These are phyloP conservation scores for Teleogryllus occipitalis DNA, from an alignment of 1,140 invertebrate species.

Conservation along the genomic window DNA sequence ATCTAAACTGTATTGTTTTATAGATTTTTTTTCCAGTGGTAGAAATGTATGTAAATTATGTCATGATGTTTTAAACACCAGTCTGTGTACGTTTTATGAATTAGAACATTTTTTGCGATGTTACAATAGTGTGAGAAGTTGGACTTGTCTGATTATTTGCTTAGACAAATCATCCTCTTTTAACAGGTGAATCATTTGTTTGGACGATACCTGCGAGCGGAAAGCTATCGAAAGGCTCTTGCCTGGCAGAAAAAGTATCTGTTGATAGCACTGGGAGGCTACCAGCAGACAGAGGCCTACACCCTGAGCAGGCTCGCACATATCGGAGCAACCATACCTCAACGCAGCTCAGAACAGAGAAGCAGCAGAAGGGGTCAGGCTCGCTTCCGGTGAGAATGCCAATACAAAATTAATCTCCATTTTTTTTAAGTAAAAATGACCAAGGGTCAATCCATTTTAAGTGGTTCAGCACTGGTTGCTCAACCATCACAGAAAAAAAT, in stretches of 20 bases:
- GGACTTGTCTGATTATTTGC: too few relatives aligned
- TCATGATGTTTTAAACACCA: too few relatives aligned
- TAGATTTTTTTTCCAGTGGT: too few relatives aligned
- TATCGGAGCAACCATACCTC: slow-evolving; percentile 10
- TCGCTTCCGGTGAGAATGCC: background rate
- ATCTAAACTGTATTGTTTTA: too few relatives aligned
- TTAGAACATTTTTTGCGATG: too few relatives aligned
- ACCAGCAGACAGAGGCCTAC: slow-evolving; percentile 43
- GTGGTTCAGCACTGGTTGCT: too few relatives aligned
- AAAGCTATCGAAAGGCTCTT: slow-evolving; percentile 73
- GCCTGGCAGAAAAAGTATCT: slow-evolving; percentile 80
- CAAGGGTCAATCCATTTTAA: background rate
- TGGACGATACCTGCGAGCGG: slow-evolving; percentile 60
- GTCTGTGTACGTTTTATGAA: too few relatives aligned
- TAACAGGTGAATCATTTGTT: slow-evolving; percentile 29
- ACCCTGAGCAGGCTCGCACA: slow-evolving; percentile 32
- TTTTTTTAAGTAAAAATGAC: background rate
- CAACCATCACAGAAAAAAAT: background rate
- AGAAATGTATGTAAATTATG: too few relatives aligned
- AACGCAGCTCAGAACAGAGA: background rate
- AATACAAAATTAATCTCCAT: too few relatives aligned
- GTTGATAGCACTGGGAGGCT: slow-evolving; percentile 57
- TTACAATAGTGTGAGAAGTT: too few relatives aligned
- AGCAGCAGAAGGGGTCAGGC: background rate
- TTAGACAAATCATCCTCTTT: too few relatives aligned